Percentiles rank a stretch among this genome's conserved stretches.
Evolutionary conservation across 2,797 vertebrate genomes (phyloP).

Genomic region (Cyprinodon diabolis): DNA sequence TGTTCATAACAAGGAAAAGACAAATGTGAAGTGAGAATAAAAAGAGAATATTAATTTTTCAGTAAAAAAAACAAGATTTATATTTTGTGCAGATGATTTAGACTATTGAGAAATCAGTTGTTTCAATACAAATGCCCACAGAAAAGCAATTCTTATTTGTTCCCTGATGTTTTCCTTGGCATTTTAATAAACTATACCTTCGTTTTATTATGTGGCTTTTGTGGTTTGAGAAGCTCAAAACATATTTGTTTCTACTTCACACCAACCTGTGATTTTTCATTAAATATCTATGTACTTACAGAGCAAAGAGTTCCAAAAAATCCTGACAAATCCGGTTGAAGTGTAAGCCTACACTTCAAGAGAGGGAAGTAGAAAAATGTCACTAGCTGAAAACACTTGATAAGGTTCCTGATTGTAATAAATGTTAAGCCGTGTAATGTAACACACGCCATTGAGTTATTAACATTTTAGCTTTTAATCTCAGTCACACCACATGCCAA

Average conservation of each 20-base stretch:
- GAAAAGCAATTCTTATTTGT: background rate
- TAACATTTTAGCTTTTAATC: background rate
- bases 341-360: background rate
- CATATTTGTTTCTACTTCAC: background rate
- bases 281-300: background rate
- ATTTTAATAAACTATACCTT: background rate
- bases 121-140: background rate
- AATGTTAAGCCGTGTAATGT: background rate
- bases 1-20: background rate
- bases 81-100: background rate
- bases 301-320: background rate
- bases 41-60: background rate
- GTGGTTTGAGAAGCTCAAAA: background rate
- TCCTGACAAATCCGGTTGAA: background rate
- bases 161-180: background rate
- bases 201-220: background rate
- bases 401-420: background rate
- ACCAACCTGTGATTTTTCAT: background rate
- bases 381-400: background rate
- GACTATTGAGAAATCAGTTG: background rate
- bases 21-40: background rate
- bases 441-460: background rate
- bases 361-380: constrained; percentile 2
- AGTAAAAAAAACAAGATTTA: background rate
- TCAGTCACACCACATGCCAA: background rate